Evolutionary conservation across 2,888 invertebrate species (phyloP).

Genomic region (Megamerina dolium): DNA sequence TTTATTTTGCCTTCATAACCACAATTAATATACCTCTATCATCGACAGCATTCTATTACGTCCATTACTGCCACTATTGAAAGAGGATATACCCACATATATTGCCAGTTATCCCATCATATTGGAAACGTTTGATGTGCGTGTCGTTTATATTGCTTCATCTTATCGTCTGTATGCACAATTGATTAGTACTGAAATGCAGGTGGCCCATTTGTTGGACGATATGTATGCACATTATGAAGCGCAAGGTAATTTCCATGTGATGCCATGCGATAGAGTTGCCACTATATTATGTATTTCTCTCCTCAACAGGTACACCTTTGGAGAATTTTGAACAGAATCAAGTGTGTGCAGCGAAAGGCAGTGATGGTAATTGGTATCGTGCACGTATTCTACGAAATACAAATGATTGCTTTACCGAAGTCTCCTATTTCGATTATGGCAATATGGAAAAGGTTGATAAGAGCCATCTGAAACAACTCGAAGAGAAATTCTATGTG

Average conservation of each 20-base stretch:
- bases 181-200: conserved; percentile 51
- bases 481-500: conserved; percentile 51
- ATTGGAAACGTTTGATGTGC: conserved; percentile 56
- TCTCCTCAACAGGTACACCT: conserved; percentile 38
- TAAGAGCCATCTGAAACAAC: conserved; percentile 48
- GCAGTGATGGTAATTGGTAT: conserved; percentile 66
- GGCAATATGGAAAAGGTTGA: conserved; percentile 61
- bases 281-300: too few species aligned
- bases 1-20: background rate
- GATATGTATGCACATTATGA: conserved; percentile 56
- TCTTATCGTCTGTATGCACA: conserved; percentile 62
- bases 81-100: conserved; percentile 43
- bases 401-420: conserved; percentile 47
- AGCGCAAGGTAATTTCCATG: conserved; percentile 48
- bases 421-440: conserved; percentile 59
- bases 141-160: conserved; percentile 56
- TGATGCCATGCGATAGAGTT: too few species aligned
- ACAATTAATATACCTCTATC: too few species aligned
- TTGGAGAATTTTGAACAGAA: conserved; percentile 52
- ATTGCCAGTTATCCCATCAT: conserved; percentile 60
- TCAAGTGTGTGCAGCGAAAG: conserved; percentile 58
- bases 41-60: conserved; percentile 61
- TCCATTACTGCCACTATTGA: conserved; percentile 52
- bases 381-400: conserved; percentile 53
- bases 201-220: conserved; percentile 54